Evolutionary conservation across 92 coral and sea anemone genomes (phyloP), one percentile per base, ranked within the genome.

Genomic region (Epizoanthus stellaris): DNA sequence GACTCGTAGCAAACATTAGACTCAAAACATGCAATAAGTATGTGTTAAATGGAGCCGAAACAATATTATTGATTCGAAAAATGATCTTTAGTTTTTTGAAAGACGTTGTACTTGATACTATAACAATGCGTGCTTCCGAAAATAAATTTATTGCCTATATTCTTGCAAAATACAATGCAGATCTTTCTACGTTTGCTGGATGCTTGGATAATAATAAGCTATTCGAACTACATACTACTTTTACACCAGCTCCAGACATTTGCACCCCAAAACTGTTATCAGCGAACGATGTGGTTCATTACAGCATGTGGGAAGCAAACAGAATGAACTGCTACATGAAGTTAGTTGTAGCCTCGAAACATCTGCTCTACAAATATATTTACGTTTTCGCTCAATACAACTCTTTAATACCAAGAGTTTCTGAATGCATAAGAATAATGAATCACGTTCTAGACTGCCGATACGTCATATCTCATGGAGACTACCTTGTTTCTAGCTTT

Each of bases 311-410:
- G 13, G 5, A 39, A 21, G 47, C 82, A 39, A 40, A 4, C 6
- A 0, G 11, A n/a, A 40, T 20, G 25, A 20, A 77, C 49, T 77
- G 82, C 10, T 3, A 14, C 15, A 62, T 77, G 82, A 77, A 40
- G 10, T 5, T 36, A 6, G 20, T 77, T 20, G 6, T 63, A 57
- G 8, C 52, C 47, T 15, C 52, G 14, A 77, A 67, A 43, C 42
- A 77, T 5, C 16, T 77, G 21, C 67, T 77, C 21, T 62, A 62
- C 60, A 77, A 77, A 58, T 61, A 63, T 8, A 77, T 62, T 62
- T 77, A 61, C 14, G 34, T 40, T 3, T 77, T 77, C 23, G 70
- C 40, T 5, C 5, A 11, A 19, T 15, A 77, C 43, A 67, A 1
- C 23, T 16, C 14, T 40, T 0, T 77, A 57, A 11, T 42, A 12